Conservation (phyloP, 1,140 invertebrate genomes). For the Brachionus sp. region DNA sequence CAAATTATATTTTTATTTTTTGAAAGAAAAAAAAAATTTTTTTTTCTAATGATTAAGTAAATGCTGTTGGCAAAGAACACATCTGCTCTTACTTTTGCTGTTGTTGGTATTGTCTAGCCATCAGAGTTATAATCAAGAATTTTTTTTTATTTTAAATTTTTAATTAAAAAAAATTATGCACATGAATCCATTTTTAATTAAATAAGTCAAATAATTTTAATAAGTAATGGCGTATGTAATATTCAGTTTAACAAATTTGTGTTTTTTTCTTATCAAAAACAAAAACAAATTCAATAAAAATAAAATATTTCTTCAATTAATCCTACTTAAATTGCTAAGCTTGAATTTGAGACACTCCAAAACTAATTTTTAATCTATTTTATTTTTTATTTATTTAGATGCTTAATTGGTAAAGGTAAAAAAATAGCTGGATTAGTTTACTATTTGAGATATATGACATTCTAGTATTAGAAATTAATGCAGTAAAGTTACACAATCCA, state of each 20-base stretch:
- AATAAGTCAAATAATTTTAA: background rate
- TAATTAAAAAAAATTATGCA: too few relatives aligned
- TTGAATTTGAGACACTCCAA: background rate
- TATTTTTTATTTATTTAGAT: background rate
- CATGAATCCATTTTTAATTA: background rate
- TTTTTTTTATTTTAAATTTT: too few relatives aligned
- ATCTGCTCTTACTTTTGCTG: too few relatives aligned
- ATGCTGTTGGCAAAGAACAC: background rate
- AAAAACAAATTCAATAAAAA: too few relatives aligned
- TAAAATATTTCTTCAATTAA: background rate
- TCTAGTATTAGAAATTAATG: background rate
- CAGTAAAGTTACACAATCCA: background rate
- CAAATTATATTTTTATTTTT: too few relatives aligned
- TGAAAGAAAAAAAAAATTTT: too few relatives aligned
- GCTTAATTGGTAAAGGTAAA: background rate
- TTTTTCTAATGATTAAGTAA: too few relatives aligned
- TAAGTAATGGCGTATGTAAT: too few relatives aligned
- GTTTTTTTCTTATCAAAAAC: background rate
- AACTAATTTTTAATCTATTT: background rate
- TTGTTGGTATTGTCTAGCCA: too few relatives aligned
- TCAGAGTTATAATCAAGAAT: too few relatives aligned
- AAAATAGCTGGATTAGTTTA: background rate
- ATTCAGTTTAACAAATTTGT: too few relatives aligned
- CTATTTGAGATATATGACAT: background rate
- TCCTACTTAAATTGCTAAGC: background rate